Conservation (phyloP, 1,140 invertebrate genomes). For the Pseudobourletiella spinata region DNA sequence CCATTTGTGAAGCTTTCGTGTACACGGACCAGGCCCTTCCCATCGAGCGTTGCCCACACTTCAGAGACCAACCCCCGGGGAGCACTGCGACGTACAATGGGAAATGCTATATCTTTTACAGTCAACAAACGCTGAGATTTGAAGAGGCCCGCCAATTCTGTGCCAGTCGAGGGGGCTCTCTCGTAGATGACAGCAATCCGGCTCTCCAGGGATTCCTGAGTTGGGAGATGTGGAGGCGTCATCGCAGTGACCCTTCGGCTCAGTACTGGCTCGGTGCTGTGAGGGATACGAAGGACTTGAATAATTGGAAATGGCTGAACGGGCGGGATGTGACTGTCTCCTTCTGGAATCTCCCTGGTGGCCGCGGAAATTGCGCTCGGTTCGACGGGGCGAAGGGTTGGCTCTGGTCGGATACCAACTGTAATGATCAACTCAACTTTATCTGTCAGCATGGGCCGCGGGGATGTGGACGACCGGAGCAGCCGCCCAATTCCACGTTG, state of each 20-base stretch:
- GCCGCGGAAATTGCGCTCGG: conserved; percentile 72
- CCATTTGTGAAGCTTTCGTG: conserved; percentile 91
- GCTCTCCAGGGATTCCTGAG: conserved; percentile 60
- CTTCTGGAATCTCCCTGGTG: conserved; percentile 82
- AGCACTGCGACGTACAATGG: conserved; percentile 89
- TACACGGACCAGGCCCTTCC: conserved; percentile 75
- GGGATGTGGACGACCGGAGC: conserved; percentile 79
- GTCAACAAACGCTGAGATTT: conserved; percentile 72
- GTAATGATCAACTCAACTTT: conserved; percentile 72
- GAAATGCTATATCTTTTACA: conserved; percentile 93
- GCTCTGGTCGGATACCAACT: conserved; percentile 90
- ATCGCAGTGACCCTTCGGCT: conserved; percentile 74
- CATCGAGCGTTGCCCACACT: conserved; percentile 85
- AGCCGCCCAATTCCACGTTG: conserved; percentile 88
- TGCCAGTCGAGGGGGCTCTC: conserved; percentile 62
- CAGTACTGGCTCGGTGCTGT: conserved; percentile 93
- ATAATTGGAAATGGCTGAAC: conserved; percentile 80
- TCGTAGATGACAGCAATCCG: conserved; percentile 88
- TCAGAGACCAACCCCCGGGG: conserved; percentile 81
- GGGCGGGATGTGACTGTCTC: conserved; percentile 80
- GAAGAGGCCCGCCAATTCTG: conserved; percentile 72
- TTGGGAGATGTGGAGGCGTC: conserved; percentile 64
- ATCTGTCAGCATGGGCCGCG: conserved; percentile 90
- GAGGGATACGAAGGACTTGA: conserved; percentile 63
- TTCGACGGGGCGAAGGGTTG: conserved; percentile 89